These are phyloP conservation scores for Metallyticus violacea DNA, from an alignment of 2,888 invertebrate genomes.

Conservation along the genomic window DNA sequence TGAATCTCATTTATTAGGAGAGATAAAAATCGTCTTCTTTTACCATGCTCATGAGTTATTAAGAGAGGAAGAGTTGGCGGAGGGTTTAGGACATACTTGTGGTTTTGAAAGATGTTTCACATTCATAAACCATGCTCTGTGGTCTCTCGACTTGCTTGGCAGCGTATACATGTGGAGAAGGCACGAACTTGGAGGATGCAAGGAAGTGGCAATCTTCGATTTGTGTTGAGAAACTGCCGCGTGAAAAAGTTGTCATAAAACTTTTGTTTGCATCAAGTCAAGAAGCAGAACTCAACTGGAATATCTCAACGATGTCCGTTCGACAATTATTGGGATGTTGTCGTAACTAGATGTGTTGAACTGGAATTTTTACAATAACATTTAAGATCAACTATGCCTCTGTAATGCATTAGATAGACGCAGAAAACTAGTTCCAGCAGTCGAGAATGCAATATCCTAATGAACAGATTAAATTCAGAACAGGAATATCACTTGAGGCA, in stretches of 20 bases:
- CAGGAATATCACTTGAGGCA: too few species aligned
- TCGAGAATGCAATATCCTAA: too few species aligned
- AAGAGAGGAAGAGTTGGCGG: background rate
- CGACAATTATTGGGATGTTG: too few species aligned
- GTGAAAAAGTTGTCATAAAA: background rate
- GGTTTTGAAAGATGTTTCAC: slow-evolving; percentile 23
- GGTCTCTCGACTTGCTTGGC: background rate
- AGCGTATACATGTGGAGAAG: background rate
- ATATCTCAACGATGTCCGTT: too few species aligned
- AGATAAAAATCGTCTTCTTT: slow-evolving; percentile 11
- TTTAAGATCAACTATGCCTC: too few species aligned
- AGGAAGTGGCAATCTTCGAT: background rate
- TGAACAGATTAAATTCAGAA: too few species aligned
- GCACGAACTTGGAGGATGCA: background rate
- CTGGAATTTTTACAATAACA: too few species aligned
- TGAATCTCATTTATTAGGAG: slow-evolving; percentile 20
- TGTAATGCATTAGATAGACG: too few species aligned
- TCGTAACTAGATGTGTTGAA: too few species aligned
- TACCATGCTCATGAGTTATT: background rate
- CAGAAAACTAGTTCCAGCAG: too few species aligned
- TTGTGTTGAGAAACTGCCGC: background rate
- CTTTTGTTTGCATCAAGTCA: background rate
- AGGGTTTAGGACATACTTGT: slow-evolving; percentile 20
- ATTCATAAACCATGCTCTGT: slow-evolving; percentile 16
- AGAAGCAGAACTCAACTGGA: too few species aligned